A percentile compares a stretch with the other conserved stretches of the same genome.
Evolutionary conservation across 1,140 invertebrate species (phyloP).

Genomic region (Bombus pyrosoma): DNA sequence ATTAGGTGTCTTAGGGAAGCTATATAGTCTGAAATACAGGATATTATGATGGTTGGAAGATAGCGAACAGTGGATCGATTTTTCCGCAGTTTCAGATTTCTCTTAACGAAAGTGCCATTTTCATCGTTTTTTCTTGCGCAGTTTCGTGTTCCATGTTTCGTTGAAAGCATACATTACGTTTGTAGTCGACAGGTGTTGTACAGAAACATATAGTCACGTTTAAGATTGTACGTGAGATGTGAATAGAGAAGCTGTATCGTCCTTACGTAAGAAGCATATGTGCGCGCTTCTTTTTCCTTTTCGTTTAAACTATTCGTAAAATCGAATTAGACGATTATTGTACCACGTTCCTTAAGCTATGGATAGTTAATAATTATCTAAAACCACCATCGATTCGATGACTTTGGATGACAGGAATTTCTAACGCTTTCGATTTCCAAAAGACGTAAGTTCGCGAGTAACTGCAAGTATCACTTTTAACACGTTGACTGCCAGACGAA

Average conservation of each 20-base stretch:
- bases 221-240: slow-evolving; percentile 24
- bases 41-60: no score
- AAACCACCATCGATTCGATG: no score
- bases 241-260: slow-evolving; percentile 26
- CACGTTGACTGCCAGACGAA: no score
- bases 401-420: neutral
- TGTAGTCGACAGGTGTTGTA: neutral
- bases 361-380: neutral
- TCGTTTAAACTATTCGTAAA: neutral
- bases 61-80: neutral
- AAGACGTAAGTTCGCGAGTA: no score
- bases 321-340: slow-evolving; percentile 2
- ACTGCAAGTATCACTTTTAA: neutral
- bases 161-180: neutral
- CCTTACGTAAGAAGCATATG: slow-evolving; percentile 3
- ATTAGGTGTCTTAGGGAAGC: no score
- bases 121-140: neutral
- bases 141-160: neutral
- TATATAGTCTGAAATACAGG: no score
- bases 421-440: neutral
- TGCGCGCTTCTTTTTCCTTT: neutral
- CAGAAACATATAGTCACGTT: slow-evolving; percentile 17
- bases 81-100: neutral
- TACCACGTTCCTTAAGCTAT: neutral
- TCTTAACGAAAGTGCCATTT: neutral